Conservation (phyloP, 1,140 invertebrate species). For the Bacillus rossius region DNA sequence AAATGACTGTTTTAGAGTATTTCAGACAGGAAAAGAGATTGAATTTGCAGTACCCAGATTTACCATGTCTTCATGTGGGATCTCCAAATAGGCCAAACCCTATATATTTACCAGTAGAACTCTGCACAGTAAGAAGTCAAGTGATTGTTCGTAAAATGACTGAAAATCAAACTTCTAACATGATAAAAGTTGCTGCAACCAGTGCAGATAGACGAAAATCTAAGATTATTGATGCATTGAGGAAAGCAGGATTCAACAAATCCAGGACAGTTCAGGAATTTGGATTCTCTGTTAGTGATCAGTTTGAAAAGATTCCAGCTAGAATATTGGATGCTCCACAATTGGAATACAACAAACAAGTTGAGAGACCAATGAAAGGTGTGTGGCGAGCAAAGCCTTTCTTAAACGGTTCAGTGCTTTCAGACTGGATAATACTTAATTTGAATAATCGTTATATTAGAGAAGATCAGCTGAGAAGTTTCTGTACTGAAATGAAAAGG, state of each 20-base stretch:
- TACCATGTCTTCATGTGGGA: slow-evolving; percentile 58
- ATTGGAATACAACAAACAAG: slow-evolving; percentile 41
- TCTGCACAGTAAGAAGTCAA: slow-evolving; percentile 51
- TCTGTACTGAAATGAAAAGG: slow-evolving; percentile 8
- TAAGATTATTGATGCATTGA: slow-evolving; percentile 56
- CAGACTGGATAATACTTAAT: slow-evolving; percentile 43
- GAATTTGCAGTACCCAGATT: slow-evolving; percentile 46
- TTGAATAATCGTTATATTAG: slow-evolving; percentile 21
- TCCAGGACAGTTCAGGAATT: slow-evolving; percentile 48
- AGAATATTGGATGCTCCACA: slow-evolving; percentile 50
- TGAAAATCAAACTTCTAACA: slow-evolving; percentile 52
- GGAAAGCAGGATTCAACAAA: slow-evolving; percentile 44
- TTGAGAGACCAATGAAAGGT: slow-evolving; percentile 31
- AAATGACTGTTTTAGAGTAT: slow-evolving; percentile 47
- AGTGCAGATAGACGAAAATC: slow-evolving; percentile 48
- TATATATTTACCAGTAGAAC: slow-evolving; percentile 53
- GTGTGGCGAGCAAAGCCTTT: slow-evolving; percentile 44
- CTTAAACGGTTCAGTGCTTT: slow-evolving; percentile 17
- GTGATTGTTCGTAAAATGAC: slow-evolving; percentile 47
- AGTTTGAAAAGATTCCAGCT: slow-evolving; percentile 51
- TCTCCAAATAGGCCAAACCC: slow-evolving; percentile 43
- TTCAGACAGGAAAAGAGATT: slow-evolving; percentile 42
- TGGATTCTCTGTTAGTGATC: slow-evolving; percentile 45
- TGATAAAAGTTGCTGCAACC: slow-evolving; percentile 60
- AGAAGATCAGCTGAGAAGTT: slow-evolving; percentile 20